Evolutionary conservation across 1,140 invertebrate genomes (phyloP).

Genomic region (Eubasilissa regina): DNA sequence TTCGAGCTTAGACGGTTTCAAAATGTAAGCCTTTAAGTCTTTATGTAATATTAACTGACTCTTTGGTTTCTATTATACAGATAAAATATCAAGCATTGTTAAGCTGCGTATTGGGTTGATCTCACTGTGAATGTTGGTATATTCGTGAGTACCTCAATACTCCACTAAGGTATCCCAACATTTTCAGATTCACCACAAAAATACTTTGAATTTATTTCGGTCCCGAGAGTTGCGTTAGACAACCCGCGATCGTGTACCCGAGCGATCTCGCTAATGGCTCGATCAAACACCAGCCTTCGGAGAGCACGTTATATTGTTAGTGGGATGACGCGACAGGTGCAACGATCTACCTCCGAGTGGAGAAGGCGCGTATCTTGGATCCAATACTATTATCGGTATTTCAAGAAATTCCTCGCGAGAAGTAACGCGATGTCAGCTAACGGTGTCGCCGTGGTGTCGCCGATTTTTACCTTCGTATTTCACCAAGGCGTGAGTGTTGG

Average conservation of each 20-base stretch:
- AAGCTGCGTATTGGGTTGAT: too few species aligned
- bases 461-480: not conserved
- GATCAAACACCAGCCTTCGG: not conserved
- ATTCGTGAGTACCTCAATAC: too few species aligned
- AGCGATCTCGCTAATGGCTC: slow-evolving; percentile 1
- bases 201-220: not conserved
- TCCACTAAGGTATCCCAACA: too few species aligned
- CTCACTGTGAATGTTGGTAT: too few species aligned
- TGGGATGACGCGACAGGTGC: slow-evolving; percentile 1
- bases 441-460: slow-evolving; percentile 5
- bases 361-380: not conserved
- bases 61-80: too few species aligned
- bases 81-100: too few species aligned
- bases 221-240: not conserved
- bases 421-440: slow-evolving; percentile 40
- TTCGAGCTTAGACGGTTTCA: too few species aligned
- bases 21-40: too few species aligned
- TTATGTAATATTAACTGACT: too few species aligned
- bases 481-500: not conserved
- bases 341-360: not conserved
- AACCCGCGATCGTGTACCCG: not conserved
- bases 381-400: not conserved
- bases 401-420: not conserved
- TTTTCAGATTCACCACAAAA: too few species aligned
- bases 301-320: not conserved